Evolutionary conservation across 2,888 invertebrate genomes (phyloP).

Genomic region (Thelaira solivaga): DNA sequence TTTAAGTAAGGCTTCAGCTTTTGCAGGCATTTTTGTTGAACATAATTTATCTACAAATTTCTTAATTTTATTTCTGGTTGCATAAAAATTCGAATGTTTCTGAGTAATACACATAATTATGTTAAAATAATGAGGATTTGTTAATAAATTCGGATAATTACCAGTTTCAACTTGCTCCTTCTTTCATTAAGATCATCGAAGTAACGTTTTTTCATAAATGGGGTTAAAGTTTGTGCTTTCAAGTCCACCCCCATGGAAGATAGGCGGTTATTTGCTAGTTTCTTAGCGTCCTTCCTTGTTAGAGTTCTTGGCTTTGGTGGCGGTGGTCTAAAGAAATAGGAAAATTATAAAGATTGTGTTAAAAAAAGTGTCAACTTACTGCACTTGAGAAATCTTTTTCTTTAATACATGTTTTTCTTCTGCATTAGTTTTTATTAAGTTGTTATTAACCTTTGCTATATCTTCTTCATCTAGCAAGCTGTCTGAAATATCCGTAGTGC

Average conservation of each 20-base stretch:
- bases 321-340: background rate
- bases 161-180: constrained; percentile 68
- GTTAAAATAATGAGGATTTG: background rate
- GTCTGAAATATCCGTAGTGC: constrained; percentile 14
- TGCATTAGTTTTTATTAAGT: background rate
- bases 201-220: constrained; percentile 63
- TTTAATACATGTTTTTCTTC: background rate
- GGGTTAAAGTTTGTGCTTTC: constrained; percentile 64
- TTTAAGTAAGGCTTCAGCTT: constrained; percentile 65
- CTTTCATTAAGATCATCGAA: constrained; percentile 65
- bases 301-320: constrained; percentile 47
- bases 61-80: constrained; percentile 71
- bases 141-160: constrained; percentile 27
- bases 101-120: constrained; percentile 27
- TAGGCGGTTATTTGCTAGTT: constrained; percentile 65
- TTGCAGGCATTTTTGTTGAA: constrained; percentile 67
- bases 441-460: background rate
- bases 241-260: constrained; percentile 65
- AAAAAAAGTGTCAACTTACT: background rate
- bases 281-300: constrained; percentile 67
- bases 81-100: constrained; percentile 70
- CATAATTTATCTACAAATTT: constrained; percentile 72
- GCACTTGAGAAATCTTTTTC: background rate
- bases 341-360: background rate
- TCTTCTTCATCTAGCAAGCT: constrained; percentile 7